Evolutionary conservation across 2,797 vertebrate species (phyloP).

Genomic region (Prunella strophiata): DNA sequence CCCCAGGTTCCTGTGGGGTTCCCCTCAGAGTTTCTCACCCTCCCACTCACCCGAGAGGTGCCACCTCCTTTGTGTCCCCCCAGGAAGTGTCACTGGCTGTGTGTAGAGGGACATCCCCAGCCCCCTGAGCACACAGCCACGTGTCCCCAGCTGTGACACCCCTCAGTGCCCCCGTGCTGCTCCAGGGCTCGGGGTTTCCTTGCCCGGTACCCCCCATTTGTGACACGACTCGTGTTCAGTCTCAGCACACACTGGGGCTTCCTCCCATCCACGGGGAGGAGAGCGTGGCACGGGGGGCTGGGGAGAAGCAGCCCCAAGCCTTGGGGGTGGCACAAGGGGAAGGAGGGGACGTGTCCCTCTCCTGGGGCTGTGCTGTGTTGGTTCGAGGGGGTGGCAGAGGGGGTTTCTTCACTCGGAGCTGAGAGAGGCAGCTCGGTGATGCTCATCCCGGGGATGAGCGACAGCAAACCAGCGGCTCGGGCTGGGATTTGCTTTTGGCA

Average conservation of each 20-base stretch:
- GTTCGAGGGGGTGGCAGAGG: neutral
- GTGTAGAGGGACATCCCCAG: neutral
- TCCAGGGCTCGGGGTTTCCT: neutral
- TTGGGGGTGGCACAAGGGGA: neutral
- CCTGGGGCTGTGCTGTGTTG: neutral
- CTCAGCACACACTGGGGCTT: neutral
- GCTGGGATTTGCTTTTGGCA: neutral
- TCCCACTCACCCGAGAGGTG: neutral
- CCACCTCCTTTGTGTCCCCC: neutral
- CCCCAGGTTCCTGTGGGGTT: neutral
- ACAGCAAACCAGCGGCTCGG: neutral
- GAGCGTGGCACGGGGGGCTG: neutral
- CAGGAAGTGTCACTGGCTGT: neutral
- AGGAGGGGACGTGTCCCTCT: neutral
- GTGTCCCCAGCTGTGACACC: neutral
- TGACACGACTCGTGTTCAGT: neutral
- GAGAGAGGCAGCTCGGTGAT: neutral
- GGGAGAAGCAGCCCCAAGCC: neutral
- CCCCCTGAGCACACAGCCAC: neutral
- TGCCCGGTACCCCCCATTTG: neutral
- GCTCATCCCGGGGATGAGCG: neutral
- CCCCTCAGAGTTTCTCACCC: neutral
- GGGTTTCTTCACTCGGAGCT: too few relatives aligned
- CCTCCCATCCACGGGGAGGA: neutral
- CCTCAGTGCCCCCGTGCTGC: neutral